A percentile compares a stretch with the other conserved stretches of the same genome.
phyloP scores from a whole-genome alignment of 2,113 vertebrate species.

The Caranx ignobilis region DNA sequence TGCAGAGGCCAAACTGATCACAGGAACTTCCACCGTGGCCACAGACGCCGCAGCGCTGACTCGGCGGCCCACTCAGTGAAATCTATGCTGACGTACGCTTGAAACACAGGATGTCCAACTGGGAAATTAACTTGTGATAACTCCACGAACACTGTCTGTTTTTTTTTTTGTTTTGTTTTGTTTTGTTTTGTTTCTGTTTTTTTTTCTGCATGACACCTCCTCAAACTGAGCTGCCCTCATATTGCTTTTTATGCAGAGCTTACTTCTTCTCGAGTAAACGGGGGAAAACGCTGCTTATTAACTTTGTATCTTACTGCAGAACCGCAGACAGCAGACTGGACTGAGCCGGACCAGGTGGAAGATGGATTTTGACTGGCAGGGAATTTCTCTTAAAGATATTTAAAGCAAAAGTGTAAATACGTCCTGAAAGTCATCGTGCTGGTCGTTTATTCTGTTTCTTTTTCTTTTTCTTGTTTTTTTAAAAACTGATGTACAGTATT shows the following conservation, averaged over 20 bases:
- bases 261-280: slow-evolving; percentile 39
- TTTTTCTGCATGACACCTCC: slow-evolving; percentile 78
- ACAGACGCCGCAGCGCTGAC: slow-evolving; percentile 35
- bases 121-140: slow-evolving; percentile 60
- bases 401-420: slow-evolving; percentile 69
- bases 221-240: slow-evolving; percentile 66
- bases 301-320: slow-evolving; percentile 56
- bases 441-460: slow-evolving; percentile 2
- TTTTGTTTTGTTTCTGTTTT: not conserved
- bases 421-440: slow-evolving; percentile 47
- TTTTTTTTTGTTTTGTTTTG: slow-evolving; percentile 22
- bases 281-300: slow-evolving; percentile 49
- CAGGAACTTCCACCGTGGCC: slow-evolving; percentile 65
- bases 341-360: slow-evolving; percentile 11
- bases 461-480: slow-evolving; percentile 43
- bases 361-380: slow-evolving; percentile 36
- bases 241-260: slow-evolving; percentile 75
- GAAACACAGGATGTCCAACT: slow-evolving; percentile 62
- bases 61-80: slow-evolving; percentile 57
- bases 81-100: slow-evolving; percentile 74
- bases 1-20: slow-evolving; percentile 70
- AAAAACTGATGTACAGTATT: slow-evolving; percentile 72
- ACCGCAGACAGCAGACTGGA: slow-evolving; percentile 1
- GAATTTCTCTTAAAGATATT: slow-evolving; percentile 43
- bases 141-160: slow-evolving; percentile 51